Base-by-base conservation (phyloP, 2,797 vertebrate species). In the Pygocentrus nattereri region DNA sequence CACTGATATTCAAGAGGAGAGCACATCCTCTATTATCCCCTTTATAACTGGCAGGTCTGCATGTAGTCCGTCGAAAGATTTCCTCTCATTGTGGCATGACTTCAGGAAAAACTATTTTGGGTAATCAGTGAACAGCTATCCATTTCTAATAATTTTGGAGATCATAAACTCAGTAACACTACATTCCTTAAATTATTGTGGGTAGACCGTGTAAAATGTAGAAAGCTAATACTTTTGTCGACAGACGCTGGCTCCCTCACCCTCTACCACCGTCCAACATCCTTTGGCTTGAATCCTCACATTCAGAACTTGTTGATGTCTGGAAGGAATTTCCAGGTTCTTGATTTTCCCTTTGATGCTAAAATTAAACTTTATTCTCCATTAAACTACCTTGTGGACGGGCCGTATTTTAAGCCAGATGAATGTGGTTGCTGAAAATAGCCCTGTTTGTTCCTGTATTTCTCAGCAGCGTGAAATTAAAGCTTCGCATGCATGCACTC, bases 101-200 rank as follows among this genome's bases (percentile, higher is more conserved):
- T 31, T 0, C 0, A n/a, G n/a, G 4, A 4, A 12, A 52, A 71
- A 49, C 54, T 23, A 16, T 71, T 72, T 27, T 41, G 47, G n/a
- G 1, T 73, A 38, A 52, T 61, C 54, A 38, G 74, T 61, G n/a
- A 73, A 44, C 59, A 78, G 78, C 23, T 31, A 25, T 34, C 58
- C 41, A 74, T 61, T 69, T 62, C 19, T 21, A 50, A 68, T 50
- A 75, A 68, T 31, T 38, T 52, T 3, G 15, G 34, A 76, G 81
- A 67, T 52, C 50, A 73, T 30, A 56, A 82, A 78, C 70, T 61
- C 76, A 61, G 58, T 78, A 64, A 82, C 73, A 83, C 58, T 50
- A 38, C 81, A 87, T 87, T 82, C 84, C 78, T 74, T 25, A 16
- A 73, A 49, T 85, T 69, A 69, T 75, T 87, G 84, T 79, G 86